Evolutionary conservation across 1,140 invertebrate genomes (phyloP).

Genomic region (Bombus cullumanus): DNA sequence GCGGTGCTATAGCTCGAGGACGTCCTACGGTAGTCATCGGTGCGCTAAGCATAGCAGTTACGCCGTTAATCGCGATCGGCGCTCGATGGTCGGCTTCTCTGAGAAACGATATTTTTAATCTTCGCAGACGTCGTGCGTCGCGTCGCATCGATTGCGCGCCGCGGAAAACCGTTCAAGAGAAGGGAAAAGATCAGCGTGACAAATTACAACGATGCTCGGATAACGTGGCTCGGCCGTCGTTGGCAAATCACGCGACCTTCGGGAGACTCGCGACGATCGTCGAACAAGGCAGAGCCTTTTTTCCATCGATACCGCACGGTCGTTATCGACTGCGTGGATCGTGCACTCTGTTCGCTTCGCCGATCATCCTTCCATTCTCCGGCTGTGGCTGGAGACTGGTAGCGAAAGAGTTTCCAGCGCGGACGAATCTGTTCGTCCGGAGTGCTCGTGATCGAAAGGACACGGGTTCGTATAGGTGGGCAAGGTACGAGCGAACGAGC

Average conservation of each 20-base stretch:
- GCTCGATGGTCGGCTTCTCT: constrained; percentile 9
- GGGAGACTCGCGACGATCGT: neutral
- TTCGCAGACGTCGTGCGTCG: neutral
- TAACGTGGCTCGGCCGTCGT: neutral
- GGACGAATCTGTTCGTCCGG: constrained; percentile 27
- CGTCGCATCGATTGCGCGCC: neutral
- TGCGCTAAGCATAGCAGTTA: constrained; percentile 21
- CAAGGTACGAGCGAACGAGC: constrained; percentile 24
- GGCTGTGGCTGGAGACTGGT: constrained; percentile 8
- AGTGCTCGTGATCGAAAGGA: constrained; percentile 19
- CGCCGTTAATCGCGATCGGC: constrained; percentile 30
- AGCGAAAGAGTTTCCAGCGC: constrained; percentile 21
- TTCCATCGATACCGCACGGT: constrained; percentile 31
- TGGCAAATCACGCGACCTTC: neutral
- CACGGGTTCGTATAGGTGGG: neutral
- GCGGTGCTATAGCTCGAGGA: neutral
- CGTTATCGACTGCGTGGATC: constrained; percentile 63
- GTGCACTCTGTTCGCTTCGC: constrained; percentile 39
- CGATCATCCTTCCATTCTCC: constrained; percentile 1
- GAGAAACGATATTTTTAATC: neutral
- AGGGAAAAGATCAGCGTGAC: neutral
- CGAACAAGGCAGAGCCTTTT: neutral
- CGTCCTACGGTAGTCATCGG: constrained; percentile 46
- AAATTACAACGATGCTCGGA: neutral
- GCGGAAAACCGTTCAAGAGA: neutral